These are phyloP conservation scores for Panurus biarmicus DNA, from an alignment of 2,113 vertebrate genomes.

Conservation along the genomic window DNA sequence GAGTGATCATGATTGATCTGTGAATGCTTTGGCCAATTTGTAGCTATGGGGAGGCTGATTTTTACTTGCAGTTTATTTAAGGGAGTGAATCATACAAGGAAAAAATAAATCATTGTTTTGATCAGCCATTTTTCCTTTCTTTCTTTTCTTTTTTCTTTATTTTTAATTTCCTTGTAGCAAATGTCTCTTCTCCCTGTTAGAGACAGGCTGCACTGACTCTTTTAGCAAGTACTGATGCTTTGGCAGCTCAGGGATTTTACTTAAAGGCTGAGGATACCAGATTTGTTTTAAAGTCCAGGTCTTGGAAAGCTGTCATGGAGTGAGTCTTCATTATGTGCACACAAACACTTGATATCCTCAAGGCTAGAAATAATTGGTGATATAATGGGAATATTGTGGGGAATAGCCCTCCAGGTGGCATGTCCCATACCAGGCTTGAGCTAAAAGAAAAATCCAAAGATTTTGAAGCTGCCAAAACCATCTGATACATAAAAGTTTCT, in stretches of 20 bases:
- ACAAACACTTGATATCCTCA: background rate
- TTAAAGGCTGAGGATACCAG: background rate
- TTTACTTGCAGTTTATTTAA: background rate
- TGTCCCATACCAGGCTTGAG: background rate
- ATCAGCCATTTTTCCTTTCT: background rate
- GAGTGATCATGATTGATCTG: slow-evolving; percentile 23
- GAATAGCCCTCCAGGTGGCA: background rate
- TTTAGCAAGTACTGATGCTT: background rate
- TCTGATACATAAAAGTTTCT: background rate
- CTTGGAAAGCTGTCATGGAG: background rate
- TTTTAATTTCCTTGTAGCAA: background rate
- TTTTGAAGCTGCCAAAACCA: background rate
- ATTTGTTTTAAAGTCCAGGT: background rate
- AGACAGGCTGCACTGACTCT: background rate
- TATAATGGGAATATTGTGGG: background rate
- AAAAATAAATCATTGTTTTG: background rate
- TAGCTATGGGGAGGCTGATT: background rate
- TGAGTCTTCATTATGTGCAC: background rate
- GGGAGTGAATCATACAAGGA: background rate
- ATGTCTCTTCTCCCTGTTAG: background rate
- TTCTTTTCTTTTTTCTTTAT: background rate
- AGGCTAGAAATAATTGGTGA: background rate
- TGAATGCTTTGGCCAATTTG: background rate
- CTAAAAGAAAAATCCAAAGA: background rate
- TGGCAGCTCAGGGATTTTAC: background rate